Conservation (phyloP, 2,888 invertebrate species). For the Holacanthella duospinosa region DNA sequence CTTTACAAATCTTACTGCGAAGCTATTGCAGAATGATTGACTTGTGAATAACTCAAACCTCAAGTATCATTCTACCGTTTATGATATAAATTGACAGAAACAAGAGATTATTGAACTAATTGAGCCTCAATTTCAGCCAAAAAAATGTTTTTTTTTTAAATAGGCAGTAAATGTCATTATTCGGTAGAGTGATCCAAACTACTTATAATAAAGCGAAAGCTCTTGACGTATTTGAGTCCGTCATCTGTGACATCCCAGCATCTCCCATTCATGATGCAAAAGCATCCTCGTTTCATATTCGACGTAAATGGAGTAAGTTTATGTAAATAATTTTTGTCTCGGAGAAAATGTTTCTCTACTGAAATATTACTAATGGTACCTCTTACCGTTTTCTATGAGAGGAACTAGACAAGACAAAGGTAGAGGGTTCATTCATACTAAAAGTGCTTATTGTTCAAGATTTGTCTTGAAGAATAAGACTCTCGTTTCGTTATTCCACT, state of each 20-base stretch:
- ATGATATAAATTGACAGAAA: constrained; percentile 28
- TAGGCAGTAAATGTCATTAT: constrained; percentile 26
- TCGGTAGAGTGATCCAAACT: constrained; percentile 26
- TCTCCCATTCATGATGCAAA: constrained; percentile 36
- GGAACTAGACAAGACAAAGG: constrained; percentile 37
- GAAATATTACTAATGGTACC: not conserved
- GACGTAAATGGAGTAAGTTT: constrained; percentile 6
- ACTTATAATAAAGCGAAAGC: constrained; percentile 27
- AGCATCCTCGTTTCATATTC: constrained; percentile 36
- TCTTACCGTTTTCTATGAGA: constrained; percentile 21
- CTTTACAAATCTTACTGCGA: constrained; percentile 36
- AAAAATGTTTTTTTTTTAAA: not conserved
- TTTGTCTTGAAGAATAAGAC: too few species aligned
- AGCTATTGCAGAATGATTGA: constrained; percentile 34
- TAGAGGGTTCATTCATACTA: constrained; percentile 12
- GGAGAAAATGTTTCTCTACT: not conserved
- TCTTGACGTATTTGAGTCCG: constrained; percentile 34
- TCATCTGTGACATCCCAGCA: constrained; percentile 36
- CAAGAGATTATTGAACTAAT: not conserved
- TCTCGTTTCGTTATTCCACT: too few species aligned
- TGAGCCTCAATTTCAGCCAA: not conserved
- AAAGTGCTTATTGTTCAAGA: too few species aligned
- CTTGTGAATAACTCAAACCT: constrained; percentile 34
- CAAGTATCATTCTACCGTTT: constrained; percentile 37
- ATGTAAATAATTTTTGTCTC: not conserved